A percentile compares a stretch with the other conserved stretches of the same genome.
Conservation (phyloP, 2,888 invertebrate species). For the Megaustenia siamemsis region DNA sequence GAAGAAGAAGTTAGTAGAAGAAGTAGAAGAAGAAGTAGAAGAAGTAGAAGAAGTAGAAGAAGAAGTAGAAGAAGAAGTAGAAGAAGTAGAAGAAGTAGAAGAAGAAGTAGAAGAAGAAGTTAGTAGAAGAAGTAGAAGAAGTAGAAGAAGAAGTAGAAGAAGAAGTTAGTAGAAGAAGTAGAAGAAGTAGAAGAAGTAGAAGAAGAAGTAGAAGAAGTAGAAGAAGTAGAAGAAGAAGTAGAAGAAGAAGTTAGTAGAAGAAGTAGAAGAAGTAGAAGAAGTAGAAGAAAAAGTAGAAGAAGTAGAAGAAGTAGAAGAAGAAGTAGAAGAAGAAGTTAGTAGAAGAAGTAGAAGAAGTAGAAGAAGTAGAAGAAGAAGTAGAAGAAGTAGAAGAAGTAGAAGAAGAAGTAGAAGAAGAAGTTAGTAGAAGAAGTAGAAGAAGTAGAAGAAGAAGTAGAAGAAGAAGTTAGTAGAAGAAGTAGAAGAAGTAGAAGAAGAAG, state of each 20-base stretch:
- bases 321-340: no score
- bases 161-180: no score
- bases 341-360: no score
- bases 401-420: constrained; percentile 12
- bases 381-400: constrained; percentile 1
- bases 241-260: no score
- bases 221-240: constrained; percentile 11
- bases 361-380: constrained; percentile 6
- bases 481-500: no score
- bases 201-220: constrained; percentile 4
- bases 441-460: no score
- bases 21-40: constrained; percentile 1
- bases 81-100: constrained; percentile 6
- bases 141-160: background rate
- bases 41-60: constrained; percentile 4
- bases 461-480: no score
- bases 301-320: no score
- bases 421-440: no score
- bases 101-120: constrained; percentile 14
- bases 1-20: no score
- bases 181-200: background rate
- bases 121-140: constrained; percentile 1
- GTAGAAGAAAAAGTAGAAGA: no score
- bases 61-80: background rate
- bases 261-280: no score